These are phyloP conservation scores for Platyscapa corneri DNA, from an alignment of 1,140 invertebrate species.

Conservation along the genomic window DNA sequence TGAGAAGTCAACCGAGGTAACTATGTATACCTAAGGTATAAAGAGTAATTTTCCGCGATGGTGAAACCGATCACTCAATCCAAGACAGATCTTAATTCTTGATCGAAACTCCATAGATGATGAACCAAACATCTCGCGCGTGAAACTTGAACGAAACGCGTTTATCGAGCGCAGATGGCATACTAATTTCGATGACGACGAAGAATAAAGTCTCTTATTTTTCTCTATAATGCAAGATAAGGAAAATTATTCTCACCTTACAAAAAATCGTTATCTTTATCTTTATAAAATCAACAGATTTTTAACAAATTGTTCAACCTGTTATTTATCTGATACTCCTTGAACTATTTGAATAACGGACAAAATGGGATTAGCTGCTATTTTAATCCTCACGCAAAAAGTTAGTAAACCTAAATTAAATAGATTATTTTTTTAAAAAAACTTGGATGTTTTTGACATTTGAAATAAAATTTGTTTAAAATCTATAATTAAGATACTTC, in stretches of 20 bases:
- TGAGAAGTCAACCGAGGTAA: slow-evolving; percentile 6
- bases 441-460: too few species aligned
- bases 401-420: too few species aligned
- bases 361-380: background rate
- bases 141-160: background rate
- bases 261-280: background rate
- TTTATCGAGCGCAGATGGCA: background rate
- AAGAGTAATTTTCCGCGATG: slow-evolving; percentile 11
- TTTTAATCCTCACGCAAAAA: too few species aligned
- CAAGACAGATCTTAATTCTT: slow-evolving; percentile 24
- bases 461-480: too few species aligned
- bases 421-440: too few species aligned
- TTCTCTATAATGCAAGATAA: background rate
- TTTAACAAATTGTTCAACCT: background rate
- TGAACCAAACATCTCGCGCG: background rate
- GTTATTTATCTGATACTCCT: background rate
- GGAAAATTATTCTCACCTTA: background rate
- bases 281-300: background rate
- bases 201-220: background rate
- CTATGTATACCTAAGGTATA: slow-evolving; percentile 3
- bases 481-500: too few species aligned
- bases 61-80: slow-evolving; percentile 12
- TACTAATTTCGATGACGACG: background rate
- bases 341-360: background rate
- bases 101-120: slow-evolving; percentile 1